Evolutionary conservation across 1,140 invertebrate genomes (phyloP).

Genomic region (Pantala flavescens): DNA sequence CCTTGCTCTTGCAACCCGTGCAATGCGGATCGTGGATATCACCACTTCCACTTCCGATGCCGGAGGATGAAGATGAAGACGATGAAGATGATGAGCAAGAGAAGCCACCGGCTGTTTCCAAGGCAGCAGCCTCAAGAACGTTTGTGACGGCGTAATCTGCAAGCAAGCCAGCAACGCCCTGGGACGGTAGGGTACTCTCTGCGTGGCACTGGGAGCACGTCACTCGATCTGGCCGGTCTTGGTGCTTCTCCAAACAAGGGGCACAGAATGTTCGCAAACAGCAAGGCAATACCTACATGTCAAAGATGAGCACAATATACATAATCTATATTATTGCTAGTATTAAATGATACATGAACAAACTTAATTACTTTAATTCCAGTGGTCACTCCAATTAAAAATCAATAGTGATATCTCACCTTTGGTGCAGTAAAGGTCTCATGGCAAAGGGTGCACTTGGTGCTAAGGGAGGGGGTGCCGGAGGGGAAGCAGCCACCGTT

Average conservation of each 20-base stretch:
- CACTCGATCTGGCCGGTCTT: conserved; percentile 64
- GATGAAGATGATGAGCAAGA: conserved; percentile 11
- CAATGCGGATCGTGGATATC: conserved; percentile 45
- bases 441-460: conserved; percentile 68
- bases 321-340: not conserved
- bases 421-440: conserved; percentile 61
- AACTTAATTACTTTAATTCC: not conserved
- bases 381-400: not conserved
- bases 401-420: conserved; percentile 30
- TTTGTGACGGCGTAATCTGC: conserved; percentile 55
- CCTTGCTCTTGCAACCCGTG: conserved; percentile 78
- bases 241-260: conserved; percentile 61
- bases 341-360: not conserved
- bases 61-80: not conserved
- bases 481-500: conserved; percentile 30
- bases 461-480: conserved; percentile 34
- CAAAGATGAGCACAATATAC: not conserved
- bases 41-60: conserved; percentile 27
- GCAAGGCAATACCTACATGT: conserved; percentile 36
- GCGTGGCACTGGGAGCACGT: conserved; percentile 70
- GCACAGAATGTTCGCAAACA: conserved; percentile 79
- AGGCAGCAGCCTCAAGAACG: conserved; percentile 26
- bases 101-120: not conserved
- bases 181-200: conserved; percentile 49
- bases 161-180: conserved; percentile 49